Conservation (phyloP, 2,797 vertebrate genomes). For the Oreonectes daqikongensis region DNA sequence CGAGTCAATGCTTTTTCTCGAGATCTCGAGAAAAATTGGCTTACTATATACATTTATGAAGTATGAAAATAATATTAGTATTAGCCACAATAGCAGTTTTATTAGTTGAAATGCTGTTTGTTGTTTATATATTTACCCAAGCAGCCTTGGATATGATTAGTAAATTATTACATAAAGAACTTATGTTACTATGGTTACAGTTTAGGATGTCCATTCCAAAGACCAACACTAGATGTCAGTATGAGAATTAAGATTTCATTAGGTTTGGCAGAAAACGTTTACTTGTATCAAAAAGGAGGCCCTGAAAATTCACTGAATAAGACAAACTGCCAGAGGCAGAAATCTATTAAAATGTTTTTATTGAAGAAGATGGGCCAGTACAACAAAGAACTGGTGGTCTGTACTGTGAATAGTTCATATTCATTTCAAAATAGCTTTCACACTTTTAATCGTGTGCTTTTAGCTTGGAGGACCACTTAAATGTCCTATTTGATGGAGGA, state of each 20-base stretch:
- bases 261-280: slow-evolving; percentile 8
- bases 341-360: slow-evolving; percentile 54
- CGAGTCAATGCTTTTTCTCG: background rate
- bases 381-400: slow-evolving; percentile 52
- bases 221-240: slow-evolving; percentile 66
- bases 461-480: slow-evolving; percentile 40
- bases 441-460: slow-evolving; percentile 33
- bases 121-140: too few species aligned
- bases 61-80: background rate
- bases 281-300: slow-evolving; percentile 2
- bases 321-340: slow-evolving; percentile 34
- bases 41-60: background rate
- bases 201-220: slow-evolving; percentile 39
- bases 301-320: slow-evolving; percentile 39
- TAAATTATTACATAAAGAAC: slow-evolving; percentile 26
- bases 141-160: background rate
- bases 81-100: background rate
- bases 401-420: slow-evolving; percentile 46
- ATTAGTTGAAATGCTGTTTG: background rate
- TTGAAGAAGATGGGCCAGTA: slow-evolving; percentile 47
- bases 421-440: slow-evolving; percentile 49
- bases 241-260: slow-evolving; percentile 56
- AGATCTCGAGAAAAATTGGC: background rate
- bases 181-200: slow-evolving; percentile 54
- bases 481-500: slow-evolving; percentile 37